Evolutionary conservation across 2,888 invertebrate species (phyloP).

Genomic region (Polia nebulosa): DNA sequence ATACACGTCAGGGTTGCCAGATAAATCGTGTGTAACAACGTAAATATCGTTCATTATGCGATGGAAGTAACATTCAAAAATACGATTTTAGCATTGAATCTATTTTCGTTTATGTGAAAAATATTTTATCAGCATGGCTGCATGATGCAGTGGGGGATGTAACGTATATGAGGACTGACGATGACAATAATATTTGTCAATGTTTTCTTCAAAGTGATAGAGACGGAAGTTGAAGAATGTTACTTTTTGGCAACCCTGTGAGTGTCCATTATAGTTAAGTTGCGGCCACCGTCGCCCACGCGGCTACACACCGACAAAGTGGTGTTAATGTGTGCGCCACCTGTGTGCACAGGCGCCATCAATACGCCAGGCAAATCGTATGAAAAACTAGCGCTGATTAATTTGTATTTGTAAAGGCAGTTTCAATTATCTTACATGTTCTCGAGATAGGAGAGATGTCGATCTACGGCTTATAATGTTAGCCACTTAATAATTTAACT

Average conservation of each 20-base stretch:
- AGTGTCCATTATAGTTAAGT: conserved; percentile 63
- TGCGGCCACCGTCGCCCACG: conserved; percentile 66
- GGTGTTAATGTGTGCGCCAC: conserved; percentile 67
- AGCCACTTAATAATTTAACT: neutral
- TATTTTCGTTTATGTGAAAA: conserved; percentile 40
- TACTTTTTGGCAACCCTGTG: conserved; percentile 58
- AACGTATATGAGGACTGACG: neutral
- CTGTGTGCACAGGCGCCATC: conserved; percentile 66
- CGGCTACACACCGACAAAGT: conserved; percentile 57
- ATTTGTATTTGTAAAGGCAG: conserved; percentile 50
- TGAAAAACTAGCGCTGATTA: conserved; percentile 58
- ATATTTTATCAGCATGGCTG: conserved; percentile 29
- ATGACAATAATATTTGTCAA: conserved; percentile 15
- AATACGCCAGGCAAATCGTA: conserved; percentile 51
- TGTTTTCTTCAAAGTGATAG: conserved; percentile 29
- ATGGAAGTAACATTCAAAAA: conserved; percentile 45
- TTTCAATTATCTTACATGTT: conserved; percentile 47
- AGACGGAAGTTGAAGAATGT: conserved; percentile 33
- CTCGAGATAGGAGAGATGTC: conserved; percentile 5
- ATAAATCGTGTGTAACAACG: conserved; percentile 48
- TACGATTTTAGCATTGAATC: conserved; percentile 39
- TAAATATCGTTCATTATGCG: conserved; percentile 51
- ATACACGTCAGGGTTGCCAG: conserved; percentile 70
- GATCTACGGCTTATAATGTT: conserved; percentile 8
- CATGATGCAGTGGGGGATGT: neutral